Conservation (phyloP, 2,113 vertebrate species). For the Poeciliopsis retropinna region DNA sequence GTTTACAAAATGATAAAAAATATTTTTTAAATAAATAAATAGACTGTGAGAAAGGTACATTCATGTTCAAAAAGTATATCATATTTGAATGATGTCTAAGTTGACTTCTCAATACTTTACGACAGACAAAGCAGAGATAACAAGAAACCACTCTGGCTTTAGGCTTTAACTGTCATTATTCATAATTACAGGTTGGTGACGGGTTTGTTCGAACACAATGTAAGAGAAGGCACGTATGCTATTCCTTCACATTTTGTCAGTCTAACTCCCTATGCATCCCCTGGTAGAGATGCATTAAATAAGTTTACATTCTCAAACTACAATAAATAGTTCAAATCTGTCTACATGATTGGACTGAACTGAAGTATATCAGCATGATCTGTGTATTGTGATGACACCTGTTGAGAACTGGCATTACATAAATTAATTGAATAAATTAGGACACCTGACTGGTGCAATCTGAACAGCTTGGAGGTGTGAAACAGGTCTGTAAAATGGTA, state of each 20-base stretch:
- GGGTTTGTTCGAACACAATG: constrained; percentile 13
- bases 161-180: constrained; percentile 33
- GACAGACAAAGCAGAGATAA: constrained; percentile 7
- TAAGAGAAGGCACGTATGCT: constrained; percentile 3
- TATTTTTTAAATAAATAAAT: no score
- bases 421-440: no score
- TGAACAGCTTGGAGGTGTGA: no score
- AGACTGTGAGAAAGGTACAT: background rate
- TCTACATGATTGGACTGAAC: no score
- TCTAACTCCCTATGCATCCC: no score
- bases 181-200: constrained; percentile 49
- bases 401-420: no score
- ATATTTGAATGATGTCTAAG: constrained; percentile 19
- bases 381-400: no score
- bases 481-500: no score
- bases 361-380: no score
- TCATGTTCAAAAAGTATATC: background rate
- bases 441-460: no score
- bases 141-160: constrained; percentile 21
- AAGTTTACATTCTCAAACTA: background rate
- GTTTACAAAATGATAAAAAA: no score
- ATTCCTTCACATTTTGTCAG: background rate
- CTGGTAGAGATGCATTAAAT: background rate
- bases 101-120: constrained; percentile 9
- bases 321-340: background rate